These are phyloP conservation scores for Paralinhomoeus sp. DNA, from an alignment of 2,888 invertebrate species.

Conservation along the genomic window DNA sequence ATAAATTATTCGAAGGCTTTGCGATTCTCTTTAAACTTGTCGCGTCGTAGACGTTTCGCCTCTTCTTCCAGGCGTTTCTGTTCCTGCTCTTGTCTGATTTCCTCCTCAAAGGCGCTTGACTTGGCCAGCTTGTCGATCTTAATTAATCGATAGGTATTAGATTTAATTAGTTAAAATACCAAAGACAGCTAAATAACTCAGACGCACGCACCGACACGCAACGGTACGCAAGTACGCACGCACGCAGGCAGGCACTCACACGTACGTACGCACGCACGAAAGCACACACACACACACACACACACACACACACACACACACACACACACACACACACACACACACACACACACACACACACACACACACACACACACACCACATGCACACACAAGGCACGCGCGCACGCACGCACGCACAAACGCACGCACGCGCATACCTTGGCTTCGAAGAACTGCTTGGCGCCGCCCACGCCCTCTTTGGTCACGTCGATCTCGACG, in stretches of 20 bases:
- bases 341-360: no score
- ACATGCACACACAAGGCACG: background rate
- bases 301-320: background rate
- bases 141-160: conserved; percentile 14
- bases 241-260: no score
- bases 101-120: conserved; percentile 67
- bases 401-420: no score
- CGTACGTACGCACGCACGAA: background rate
- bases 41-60: conserved; percentile 52
- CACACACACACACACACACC: no score
- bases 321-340: no score
- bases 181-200: no score
- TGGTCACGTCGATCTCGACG: conserved; percentile 72
- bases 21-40: conserved; percentile 66
- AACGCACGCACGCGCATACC: conserved; percentile 28
- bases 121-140: conserved; percentile 60
- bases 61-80: conserved; percentile 59
- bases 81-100: conserved; percentile 73
- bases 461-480: conserved; percentile 78
- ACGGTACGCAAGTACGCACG: no score
- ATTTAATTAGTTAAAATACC: no score
- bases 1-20: conserved; percentile 46
- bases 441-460: conserved; percentile 88
- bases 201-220: no score
- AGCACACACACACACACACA: background rate